Conservation (phyloP, 2,113 vertebrate genomes). For the Strix aluco region DNA sequence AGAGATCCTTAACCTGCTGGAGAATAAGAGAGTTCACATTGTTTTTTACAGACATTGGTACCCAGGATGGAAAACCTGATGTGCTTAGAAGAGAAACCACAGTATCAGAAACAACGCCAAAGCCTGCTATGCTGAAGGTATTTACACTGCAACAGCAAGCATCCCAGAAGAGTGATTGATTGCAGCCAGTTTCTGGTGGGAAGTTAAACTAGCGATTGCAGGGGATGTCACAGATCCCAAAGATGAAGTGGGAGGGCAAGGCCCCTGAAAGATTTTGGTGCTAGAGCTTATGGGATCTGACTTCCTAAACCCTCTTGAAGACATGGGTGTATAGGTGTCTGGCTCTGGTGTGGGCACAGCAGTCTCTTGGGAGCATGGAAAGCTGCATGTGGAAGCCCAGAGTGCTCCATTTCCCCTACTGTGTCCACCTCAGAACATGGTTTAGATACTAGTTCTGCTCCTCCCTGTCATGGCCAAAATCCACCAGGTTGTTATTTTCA, state of each 20-base stretch:
- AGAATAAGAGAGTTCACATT: neutral
- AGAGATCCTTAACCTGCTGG: constrained; percentile 9
- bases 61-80: neutral
- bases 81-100: neutral
- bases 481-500: neutral
- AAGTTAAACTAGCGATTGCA: neutral
- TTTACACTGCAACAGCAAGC: neutral
- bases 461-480: neutral
- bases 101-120: neutral
- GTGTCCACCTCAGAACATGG: neutral
- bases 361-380: neutral
- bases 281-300: neutral
- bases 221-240: neutral
- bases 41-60: neutral
- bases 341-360: neutral
- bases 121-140: neutral
- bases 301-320: neutral
- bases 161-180: neutral
- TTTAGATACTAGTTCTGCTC: neutral
- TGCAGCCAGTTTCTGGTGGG: neutral
- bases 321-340: too few species aligned
- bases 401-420: neutral
- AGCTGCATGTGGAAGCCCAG: neutral
- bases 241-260: neutral
- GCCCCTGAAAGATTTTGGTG: neutral